Conservation (phyloP, 1,140 invertebrate species). For the Listronotus bonariensis region DNA sequence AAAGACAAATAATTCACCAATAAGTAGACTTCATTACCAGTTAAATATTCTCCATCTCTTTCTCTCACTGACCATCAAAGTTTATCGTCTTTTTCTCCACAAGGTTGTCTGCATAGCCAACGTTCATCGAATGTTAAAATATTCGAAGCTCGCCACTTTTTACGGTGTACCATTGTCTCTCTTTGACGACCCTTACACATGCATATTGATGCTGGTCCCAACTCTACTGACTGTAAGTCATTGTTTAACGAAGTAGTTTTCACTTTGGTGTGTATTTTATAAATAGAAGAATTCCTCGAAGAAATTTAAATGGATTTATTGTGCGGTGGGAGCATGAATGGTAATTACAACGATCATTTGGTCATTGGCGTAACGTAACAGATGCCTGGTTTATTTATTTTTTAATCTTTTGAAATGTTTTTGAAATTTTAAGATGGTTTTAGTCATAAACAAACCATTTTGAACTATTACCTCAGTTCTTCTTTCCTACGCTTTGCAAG, state of each 20-base stretch:
- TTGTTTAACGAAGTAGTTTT: constrained; percentile 35
- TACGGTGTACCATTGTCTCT: neutral
- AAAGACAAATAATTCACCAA: no score
- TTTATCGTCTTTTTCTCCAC: constrained; percentile 22
- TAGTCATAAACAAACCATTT: no score
- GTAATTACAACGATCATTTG: neutral
- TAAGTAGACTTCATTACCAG: neutral
- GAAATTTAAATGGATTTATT: constrained; percentile 33
- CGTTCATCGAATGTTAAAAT: constrained; percentile 32
- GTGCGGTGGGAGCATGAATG: constrained; percentile 26
- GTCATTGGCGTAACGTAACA: constrained; percentile 17
- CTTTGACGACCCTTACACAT: constrained; percentile 11
- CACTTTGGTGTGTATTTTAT: constrained; percentile 31
- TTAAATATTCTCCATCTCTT: constrained; percentile 4
- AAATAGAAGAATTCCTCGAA: constrained; percentile 32
- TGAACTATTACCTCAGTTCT: no score
- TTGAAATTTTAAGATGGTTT: no score
- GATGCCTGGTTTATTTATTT: no score
- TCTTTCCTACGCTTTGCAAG: no score
- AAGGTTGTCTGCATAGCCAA: constrained; percentile 38
- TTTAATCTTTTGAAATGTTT: no score
- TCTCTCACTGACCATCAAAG: constrained; percentile 18
- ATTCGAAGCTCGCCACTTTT: neutral
- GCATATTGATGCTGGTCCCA: constrained; percentile 8
- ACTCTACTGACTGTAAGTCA: constrained; percentile 15